Conservation (phyloP, 2,797 vertebrate species). For the Paratrypauchen microcephalus region DNA sequence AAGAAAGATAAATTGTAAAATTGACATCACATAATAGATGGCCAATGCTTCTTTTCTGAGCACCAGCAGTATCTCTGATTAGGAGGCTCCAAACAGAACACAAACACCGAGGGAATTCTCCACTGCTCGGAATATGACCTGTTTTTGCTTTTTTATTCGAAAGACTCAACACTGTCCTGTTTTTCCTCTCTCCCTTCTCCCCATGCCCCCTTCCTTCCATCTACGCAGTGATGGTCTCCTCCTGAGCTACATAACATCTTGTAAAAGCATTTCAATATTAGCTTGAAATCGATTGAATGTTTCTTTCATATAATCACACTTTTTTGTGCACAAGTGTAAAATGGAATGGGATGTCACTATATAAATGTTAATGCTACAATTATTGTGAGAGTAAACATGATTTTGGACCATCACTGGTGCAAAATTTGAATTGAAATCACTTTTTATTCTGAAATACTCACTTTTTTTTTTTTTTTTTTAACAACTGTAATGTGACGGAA, state of each 20-base stretch:
- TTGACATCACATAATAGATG: conserved; percentile 2
- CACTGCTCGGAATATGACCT: conserved; percentile 39
- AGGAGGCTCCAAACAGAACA: conserved; percentile 28
- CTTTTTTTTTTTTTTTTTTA: too few species aligned
- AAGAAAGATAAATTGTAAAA: conserved; percentile 27
- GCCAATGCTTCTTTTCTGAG: conserved; percentile 28
- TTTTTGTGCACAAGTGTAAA: too few species aligned
- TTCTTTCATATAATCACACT: too few species aligned
- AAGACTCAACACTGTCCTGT: conserved; percentile 26
- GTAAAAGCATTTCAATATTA: neutral
- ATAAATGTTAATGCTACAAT: too few species aligned
- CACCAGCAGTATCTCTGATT: conserved; percentile 22
- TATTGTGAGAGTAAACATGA: too few species aligned
- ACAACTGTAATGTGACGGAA: too few species aligned
- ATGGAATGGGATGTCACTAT: too few species aligned
- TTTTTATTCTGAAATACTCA: too few species aligned
- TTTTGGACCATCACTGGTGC: too few species aligned
- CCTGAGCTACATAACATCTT: neutral
- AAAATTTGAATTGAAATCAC: too few species aligned
- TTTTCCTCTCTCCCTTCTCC: conserved; percentile 7
- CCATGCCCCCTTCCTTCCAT: conserved; percentile 19
- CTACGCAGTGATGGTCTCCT: conserved; percentile 26
- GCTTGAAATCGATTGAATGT: neutral
- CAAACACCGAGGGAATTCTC: conserved; percentile 18
- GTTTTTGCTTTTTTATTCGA: conserved; percentile 30